Evolutionary conservation across 2,888 invertebrate genomes (phyloP).

Genomic region (Blastobasis adustella): DNA sequence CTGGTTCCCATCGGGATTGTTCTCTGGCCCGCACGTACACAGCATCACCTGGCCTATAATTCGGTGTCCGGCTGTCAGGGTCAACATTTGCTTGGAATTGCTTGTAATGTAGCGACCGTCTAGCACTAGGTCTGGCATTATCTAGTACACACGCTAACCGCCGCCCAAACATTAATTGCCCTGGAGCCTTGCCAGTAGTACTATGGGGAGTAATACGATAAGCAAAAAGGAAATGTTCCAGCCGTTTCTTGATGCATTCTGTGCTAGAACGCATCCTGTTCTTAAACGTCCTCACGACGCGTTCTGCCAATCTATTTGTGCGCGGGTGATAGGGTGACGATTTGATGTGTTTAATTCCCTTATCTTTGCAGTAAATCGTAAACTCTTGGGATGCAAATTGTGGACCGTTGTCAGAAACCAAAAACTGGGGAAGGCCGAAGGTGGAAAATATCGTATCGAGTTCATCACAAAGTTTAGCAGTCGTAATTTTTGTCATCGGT

Average conservation of each 20-base stretch:
- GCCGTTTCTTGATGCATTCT: background rate
- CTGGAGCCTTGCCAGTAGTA: background rate
- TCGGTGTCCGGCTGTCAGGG: background rate
- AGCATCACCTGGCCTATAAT: background rate
- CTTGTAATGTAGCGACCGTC: background rate
- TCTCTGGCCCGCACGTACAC: background rate
- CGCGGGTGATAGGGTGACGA: conserved; percentile 1
- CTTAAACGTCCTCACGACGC: conserved; percentile 2
- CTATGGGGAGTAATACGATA: conserved; percentile 2
- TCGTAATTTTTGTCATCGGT: too few species aligned
- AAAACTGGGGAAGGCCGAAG: background rate
- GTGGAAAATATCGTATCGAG: background rate
- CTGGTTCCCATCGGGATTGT: background rate
- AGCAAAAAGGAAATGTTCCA: conserved; percentile 1
- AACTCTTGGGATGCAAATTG: conserved; percentile 1
- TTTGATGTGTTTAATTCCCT: background rate
- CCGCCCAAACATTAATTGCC: conserved; percentile 2
- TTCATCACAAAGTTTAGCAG: background rate
- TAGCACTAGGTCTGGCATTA: background rate
- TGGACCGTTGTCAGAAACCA: background rate
- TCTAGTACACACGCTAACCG: background rate
- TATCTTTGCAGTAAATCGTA: background rate
- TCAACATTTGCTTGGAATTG: too few species aligned
- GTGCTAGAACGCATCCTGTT: background rate
- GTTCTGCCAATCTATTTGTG: background rate